These are phyloP conservation scores for Macrosteles quadrilineatus DNA, from an alignment of 1,140 invertebrate genomes.

Conservation along the genomic window DNA sequence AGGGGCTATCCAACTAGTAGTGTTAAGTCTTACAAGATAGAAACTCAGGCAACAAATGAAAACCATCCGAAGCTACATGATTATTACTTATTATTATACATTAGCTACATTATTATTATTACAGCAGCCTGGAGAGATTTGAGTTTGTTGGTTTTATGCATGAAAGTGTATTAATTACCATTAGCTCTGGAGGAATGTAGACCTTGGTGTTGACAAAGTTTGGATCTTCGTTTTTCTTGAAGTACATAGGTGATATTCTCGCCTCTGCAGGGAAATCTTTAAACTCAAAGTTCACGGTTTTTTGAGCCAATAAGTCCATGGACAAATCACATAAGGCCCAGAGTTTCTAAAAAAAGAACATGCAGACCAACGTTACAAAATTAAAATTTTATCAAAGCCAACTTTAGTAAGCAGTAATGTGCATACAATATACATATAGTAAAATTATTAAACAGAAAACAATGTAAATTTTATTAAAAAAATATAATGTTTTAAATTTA, in stretches of 20 bases:
- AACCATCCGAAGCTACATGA: too few relatives aligned
- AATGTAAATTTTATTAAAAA: background rate
- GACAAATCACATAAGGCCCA: conserved; percentile 95
- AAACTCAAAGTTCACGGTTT: conserved; percentile 84
- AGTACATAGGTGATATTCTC: conserved; percentile 84
- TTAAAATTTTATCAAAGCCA: too few relatives aligned
- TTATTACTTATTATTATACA: too few relatives aligned
- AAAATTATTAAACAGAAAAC: background rate
- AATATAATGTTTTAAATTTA: background rate
- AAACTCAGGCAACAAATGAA: too few relatives aligned
- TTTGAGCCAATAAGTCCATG: conserved; percentile 82
- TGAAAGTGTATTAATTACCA: conserved; percentile 29
- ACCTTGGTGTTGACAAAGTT: conserved; percentile 67
- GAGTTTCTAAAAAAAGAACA: conserved; percentile 73
- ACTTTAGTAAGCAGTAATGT: background rate
- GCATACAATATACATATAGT: background rate
- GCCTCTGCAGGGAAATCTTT: conserved; percentile 86
- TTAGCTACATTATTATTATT: too few relatives aligned
- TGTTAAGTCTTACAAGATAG: too few relatives aligned
- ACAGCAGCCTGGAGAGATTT: too few relatives aligned
- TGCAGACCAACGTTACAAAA: conserved; percentile 9
- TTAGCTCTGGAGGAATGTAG: conserved; percentile 56
- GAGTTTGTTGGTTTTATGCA: too few relatives aligned
- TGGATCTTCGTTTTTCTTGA: conserved; percentile 68
- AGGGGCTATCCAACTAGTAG: too few relatives aligned